These are phyloP conservation scores for Bombyx huttoni DNA, from an alignment of 2,888 invertebrate genomes.

Conservation along the genomic window DNA sequence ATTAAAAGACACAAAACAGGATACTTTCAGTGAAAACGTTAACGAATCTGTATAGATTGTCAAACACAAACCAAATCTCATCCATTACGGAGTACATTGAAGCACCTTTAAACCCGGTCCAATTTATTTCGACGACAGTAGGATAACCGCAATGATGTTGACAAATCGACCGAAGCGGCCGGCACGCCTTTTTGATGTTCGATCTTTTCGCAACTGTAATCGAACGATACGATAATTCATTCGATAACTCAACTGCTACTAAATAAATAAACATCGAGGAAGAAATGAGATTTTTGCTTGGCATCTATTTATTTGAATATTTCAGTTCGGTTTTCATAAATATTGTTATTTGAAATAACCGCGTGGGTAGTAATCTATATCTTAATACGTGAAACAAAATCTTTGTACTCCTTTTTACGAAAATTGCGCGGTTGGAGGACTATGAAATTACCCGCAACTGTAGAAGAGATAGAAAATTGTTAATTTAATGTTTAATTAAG, in stretches of 20 bases:
- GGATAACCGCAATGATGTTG: conserved; percentile 58
- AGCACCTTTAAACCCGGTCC: conserved; percentile 44
- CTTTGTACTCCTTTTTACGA: too few species aligned
- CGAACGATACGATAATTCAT: conserved; percentile 43
- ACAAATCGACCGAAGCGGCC: conserved; percentile 49
- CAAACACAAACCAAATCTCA: conserved; percentile 12
- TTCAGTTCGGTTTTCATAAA: too few species aligned
- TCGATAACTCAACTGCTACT: conserved; percentile 16
- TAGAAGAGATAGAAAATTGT: too few species aligned
- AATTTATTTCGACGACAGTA: conserved; percentile 49
- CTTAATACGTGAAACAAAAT: too few species aligned
- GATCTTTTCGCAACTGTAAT: conserved; percentile 45
- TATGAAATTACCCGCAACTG: too few species aligned
- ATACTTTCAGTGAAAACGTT: neutral
- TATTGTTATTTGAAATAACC: too few species aligned
- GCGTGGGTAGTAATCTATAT: too few species aligned
- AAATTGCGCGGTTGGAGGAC: too few species aligned
- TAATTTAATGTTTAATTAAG: too few species aligned
- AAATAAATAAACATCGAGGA: conserved; percentile 1
- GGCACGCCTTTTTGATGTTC: conserved; percentile 62
- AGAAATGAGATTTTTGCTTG: neutral
- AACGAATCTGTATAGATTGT: neutral
- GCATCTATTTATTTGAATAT: neutral
- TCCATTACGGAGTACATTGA: conserved; percentile 20
- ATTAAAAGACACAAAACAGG: too few species aligned